Base-by-base conservation (phyloP, 2,888 invertebrate species). In the Agriopis marginaria region DNA sequence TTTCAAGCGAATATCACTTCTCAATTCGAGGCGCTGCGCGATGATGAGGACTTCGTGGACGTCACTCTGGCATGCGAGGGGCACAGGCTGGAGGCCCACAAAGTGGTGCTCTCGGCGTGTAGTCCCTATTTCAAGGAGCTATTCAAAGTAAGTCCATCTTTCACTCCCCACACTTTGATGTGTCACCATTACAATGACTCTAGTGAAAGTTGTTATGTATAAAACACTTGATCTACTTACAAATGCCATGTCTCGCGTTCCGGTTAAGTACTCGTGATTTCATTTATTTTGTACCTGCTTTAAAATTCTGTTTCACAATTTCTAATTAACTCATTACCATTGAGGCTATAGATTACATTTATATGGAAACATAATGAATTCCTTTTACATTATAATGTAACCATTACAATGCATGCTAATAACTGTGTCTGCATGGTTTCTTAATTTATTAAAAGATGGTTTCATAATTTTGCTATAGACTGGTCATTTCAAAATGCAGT, bases 71-170 rank as follows among this genome's bases (percentile, higher is more conserved):
- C 97, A 84, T 97, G 97, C 93, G 97, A 97, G 88, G 97, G 97
- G 81, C 96, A 96, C 91, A 95, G 96, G 88, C 95, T 97, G 86
- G 97, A 97, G 93, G 97, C 97, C 81, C 97, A 97, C 94, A 97
- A 97, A 95, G 96, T 97, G 90, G 97, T 97, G 83, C 95, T 97
- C 78, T 97, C 97, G 75, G 97, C 97, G 79, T 97, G 97, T 95
- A 97, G 97, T 93, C 97, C 97, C 81, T 97, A 97, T 95, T 97
- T 97, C 95, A 97, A 97, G 95, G 97, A 97, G 94, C 94, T 97
- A 86, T 97, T 97, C 94, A 97, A 97, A 96, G 97, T 97, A 95
- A 95, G 95, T 94, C 86, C 86, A 90, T 93, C 92, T 93, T 93
- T 93, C 91, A 90, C 92, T 92, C 93, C 91, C 91, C 92, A 92